Evolutionary conservation across 2,797 vertebrate species (phyloP).

Genomic region (Ispidina picta): DNA sequence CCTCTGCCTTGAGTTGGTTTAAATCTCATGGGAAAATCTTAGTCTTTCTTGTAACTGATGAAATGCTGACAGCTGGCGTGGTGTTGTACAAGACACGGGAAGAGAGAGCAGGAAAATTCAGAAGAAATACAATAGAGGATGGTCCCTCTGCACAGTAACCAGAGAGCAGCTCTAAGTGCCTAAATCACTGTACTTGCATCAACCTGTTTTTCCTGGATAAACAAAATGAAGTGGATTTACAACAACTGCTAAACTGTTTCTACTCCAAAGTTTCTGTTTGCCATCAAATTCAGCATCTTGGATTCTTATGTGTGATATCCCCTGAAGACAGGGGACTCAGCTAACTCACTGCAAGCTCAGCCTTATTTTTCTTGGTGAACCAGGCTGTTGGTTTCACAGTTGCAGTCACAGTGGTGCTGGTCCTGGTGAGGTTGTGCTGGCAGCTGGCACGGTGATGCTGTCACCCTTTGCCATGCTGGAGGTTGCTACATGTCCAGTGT

Average conservation of each 20-base stretch:
- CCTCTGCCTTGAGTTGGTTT: background rate
- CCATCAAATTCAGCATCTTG: background rate
- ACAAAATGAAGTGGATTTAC: background rate
- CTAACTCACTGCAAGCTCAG: background rate
- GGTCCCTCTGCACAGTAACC: fast-evolving
- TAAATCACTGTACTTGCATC: background rate
- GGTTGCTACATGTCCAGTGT: fast-evolving
- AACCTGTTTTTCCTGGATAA: background rate
- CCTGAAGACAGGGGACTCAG: background rate
- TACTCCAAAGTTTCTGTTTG: background rate
- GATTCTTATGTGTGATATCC: fast-evolving
- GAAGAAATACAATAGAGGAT: fast-evolving
- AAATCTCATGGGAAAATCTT: background rate
- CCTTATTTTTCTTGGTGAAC: background rate
- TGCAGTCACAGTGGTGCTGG: fast-evolving
- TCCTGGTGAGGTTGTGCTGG: background rate
- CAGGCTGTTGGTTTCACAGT: fast-evolving
- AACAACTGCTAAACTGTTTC: background rate
- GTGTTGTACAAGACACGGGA: background rate
- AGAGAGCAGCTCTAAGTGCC: background rate
- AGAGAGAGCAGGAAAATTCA: background rate
- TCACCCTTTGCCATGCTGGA: fast-evolving
- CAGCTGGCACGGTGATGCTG: background rate
- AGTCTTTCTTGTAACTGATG: background rate
- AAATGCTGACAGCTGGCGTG: background rate